Evolutionary conservation across 2,888 invertebrate genomes (phyloP), one percentile per base, ranked within the genome.

Genomic region (Hemistola chrysoprasaria): DNA sequence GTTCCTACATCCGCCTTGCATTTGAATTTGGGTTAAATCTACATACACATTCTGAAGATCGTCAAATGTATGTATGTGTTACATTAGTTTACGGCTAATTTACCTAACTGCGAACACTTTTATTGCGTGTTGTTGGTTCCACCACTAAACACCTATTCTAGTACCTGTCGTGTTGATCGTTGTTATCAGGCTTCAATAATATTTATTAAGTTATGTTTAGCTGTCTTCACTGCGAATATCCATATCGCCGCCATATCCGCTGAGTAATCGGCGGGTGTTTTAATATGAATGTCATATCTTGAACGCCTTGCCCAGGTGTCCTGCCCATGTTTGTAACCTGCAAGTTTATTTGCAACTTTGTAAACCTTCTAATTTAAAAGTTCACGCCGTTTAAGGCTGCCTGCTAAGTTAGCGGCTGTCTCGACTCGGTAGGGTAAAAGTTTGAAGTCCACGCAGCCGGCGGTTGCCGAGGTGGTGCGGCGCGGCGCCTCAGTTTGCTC

Each of bases 401-500:
- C 53, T 53, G 61, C 53, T 47, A 36, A 42, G 41, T 40, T 50
- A 52, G 55, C 62, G 58, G 59, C 47, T 55, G 57, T 71, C 75
- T 74, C 62, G 67, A 78, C 70, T 79, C 65, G 66, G 81, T 64
- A 65, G 83, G 73, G 74, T 87, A 80, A 81, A 82, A 81, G 83
- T 84, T 82, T 82, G 82, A 80, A 81, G 83, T 80, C 82, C 82
- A 79, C 63, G 72, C 67, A 71, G 71, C 36, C 71, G 74, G 70
- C 71, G 78, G 76, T 63, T 77, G 80, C n/a, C n/a, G 70, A 70
- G 66, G 72, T 73, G 73, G 72, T 68, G 73, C 73, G 65, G 67
- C 62, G 56, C 62, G 67, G 70, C 70, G 58, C 70, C 62, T 77
- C 81, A 86, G 87, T 88, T 78, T 79, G 87, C 80, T 79, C 62